Conservation (phyloP, 1,140 invertebrate species). For the Plectrocnemia conspersa region DNA sequence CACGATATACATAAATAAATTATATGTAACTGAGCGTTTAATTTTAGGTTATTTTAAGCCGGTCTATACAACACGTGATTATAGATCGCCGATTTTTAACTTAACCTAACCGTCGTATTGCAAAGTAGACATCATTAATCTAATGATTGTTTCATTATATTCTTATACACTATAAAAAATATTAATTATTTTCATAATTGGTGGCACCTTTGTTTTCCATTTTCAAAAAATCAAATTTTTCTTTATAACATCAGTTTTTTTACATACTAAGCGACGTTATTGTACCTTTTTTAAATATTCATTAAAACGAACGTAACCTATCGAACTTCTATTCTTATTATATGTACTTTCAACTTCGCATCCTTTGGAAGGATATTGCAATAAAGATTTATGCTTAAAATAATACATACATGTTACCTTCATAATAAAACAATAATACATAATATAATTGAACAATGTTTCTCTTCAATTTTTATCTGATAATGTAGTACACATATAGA, state of each 20-base stretch:
- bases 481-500: too few species aligned
- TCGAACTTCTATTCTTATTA: too few species aligned
- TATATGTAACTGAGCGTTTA: neutral
- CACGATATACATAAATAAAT: neutral
- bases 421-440: too few species aligned
- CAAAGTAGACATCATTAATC: slow-evolving; percentile 4
- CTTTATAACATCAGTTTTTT: neutral
- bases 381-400: neutral
- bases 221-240: neutral
- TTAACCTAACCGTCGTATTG: neutral
- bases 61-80: too few species aligned
- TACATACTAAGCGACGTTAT: neutral
- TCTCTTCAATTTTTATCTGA: too few species aligned
- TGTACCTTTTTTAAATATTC: neutral
- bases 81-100: too few species aligned
- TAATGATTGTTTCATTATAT: slow-evolving; percentile 20
- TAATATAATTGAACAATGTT: too few species aligned
- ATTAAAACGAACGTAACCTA: neutral
- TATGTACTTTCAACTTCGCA: too few species aligned
- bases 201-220: slow-evolving; percentile 6
- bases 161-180: slow-evolving; percentile 9
- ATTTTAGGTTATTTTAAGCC: neutral
- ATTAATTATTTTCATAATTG: slow-evolving; percentile 11
- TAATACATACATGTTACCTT: too few species aligned
- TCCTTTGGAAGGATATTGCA: neutral